Percentiles rank a stretch among this genome's conserved stretches.
phyloP scores from a whole-genome alignment of 2,888 invertebrate species.

The Dexiosoma caninum region DNA sequence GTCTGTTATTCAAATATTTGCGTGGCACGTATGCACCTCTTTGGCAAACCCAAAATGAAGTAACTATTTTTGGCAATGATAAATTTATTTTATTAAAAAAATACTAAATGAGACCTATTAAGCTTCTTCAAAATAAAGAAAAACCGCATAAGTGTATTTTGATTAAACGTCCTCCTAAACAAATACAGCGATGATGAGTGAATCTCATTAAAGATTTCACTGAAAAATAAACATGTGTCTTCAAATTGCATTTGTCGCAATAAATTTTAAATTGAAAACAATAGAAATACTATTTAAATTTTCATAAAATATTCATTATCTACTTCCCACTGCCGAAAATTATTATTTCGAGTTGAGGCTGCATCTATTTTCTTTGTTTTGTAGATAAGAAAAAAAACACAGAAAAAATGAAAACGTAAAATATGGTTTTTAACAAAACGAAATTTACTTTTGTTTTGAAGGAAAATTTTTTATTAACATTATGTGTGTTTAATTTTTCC shows the following conservation, averaged over 20 bases:
- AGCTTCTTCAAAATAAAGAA: slow-evolving; percentile 17
- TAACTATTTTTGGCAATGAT: slow-evolving; percentile 56
- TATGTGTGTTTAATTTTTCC: not conserved
- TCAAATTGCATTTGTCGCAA: slow-evolving; percentile 52
- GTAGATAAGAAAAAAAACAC: slow-evolving; percentile 9
- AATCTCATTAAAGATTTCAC: slow-evolving; percentile 31
- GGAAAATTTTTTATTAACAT: not conserved
- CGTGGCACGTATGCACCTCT: slow-evolving; percentile 60
- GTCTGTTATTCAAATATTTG: slow-evolving; percentile 46
- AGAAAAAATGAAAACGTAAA: not conserved
- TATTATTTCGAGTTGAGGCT: slow-evolving; percentile 6
- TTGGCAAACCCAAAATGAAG: slow-evolving; percentile 54
- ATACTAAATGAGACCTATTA: slow-evolving; percentile 4
- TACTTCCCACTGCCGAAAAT: slow-evolving; percentile 53
- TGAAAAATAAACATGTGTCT: slow-evolving; percentile 45
- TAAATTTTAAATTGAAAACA: slow-evolving; percentile 24
- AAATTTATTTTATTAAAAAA: not conserved
- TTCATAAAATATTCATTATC: slow-evolving; percentile 47
- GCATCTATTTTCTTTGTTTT: slow-evolving; percentile 9
- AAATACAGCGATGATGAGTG: slow-evolving; percentile 24
- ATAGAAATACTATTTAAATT: slow-evolving; percentile 29
- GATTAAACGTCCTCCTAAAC: slow-evolving; percentile 25
- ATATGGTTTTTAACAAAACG: not conserved
- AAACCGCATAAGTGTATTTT: not conserved
- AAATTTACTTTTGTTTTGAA: not conserved